Percentiles rank a stretch among this genome's conserved stretches.
These are phyloP conservation scores for Mareca penelope DNA, from an alignment of 2,797 vertebrate species.

Conservation along the genomic window DNA sequence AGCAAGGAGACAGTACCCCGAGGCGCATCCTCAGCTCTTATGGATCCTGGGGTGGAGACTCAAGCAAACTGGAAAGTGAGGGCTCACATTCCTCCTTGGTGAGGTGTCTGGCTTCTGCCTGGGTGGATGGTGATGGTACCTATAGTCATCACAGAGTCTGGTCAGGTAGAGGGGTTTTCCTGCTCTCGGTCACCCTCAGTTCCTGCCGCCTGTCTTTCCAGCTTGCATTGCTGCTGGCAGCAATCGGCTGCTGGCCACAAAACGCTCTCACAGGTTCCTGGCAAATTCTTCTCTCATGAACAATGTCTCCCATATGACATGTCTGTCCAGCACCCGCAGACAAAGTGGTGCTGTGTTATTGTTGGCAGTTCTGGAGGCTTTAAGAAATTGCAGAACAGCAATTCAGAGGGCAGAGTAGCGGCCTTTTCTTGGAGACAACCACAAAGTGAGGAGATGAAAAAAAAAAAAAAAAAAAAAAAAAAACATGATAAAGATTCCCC, in stretches of 20 bases:
- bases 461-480: not conserved
- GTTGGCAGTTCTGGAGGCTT: not conserved
- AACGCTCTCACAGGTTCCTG: rapidly evolving
- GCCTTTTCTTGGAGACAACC: not conserved
- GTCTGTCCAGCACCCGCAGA: rapidly evolving
- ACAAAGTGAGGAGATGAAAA: not conserved
- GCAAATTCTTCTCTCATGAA: conserved; percentile 20
- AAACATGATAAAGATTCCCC: not conserved
- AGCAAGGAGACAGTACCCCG: not conserved
- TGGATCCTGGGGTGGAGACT: not conserved
- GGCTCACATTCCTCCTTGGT: not conserved
- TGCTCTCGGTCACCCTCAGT: rapidly evolving
- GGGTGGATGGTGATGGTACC: not conserved
- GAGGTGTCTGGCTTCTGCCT: not conserved
- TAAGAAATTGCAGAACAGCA: not conserved
- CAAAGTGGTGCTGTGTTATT: conserved; percentile 38
- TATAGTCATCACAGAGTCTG: no score
- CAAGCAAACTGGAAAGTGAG: not conserved
- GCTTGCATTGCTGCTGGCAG: no score
- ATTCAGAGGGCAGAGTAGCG: not conserved
- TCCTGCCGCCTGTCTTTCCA: not conserved
- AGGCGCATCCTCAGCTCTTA: not conserved
- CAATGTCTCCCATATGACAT: not conserved
- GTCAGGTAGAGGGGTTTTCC: not conserved
- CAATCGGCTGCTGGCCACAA: rapidly evolving